phyloP scores from a whole-genome alignment of 2,113 vertebrate genomes.

The Cyprinodon tularosa region DNA sequence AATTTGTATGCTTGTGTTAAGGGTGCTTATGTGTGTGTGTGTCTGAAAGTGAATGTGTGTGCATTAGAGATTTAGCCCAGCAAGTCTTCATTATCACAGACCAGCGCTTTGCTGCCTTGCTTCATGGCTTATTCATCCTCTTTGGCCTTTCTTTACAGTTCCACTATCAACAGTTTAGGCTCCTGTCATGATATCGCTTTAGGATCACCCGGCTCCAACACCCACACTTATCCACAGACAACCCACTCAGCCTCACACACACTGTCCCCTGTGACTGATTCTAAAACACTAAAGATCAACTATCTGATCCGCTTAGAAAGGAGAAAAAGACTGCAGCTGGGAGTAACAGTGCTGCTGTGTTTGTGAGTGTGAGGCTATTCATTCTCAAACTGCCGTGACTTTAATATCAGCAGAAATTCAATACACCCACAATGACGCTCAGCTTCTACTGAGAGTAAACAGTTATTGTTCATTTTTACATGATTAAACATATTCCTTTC shows the following conservation, averaged over 20 bases:
- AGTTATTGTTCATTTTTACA: background rate
- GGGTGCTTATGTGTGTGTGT: slow-evolving; percentile 20
- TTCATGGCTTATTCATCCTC: slow-evolving; percentile 60
- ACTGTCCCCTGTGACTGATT: slow-evolving; percentile 41
- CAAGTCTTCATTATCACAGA: slow-evolving; percentile 57
- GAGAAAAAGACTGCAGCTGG: background rate
- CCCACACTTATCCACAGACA: slow-evolving; percentile 32
- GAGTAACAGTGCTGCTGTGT: background rate
- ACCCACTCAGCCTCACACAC: slow-evolving; percentile 29
- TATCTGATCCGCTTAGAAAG: slow-evolving; percentile 41
- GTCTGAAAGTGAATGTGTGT: slow-evolving; percentile 14
- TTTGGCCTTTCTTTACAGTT: slow-evolving; percentile 45
- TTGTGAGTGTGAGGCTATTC: background rate
- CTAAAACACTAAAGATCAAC: slow-evolving; percentile 56
- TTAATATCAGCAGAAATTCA: background rate
- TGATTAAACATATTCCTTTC: background rate
- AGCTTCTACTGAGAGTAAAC: background rate
- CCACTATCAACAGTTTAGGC: slow-evolving; percentile 55
- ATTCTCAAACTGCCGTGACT: slow-evolving; percentile 11
- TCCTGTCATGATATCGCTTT: slow-evolving; percentile 45
- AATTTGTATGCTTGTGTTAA: slow-evolving; percentile 48
- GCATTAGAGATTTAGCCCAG: slow-evolving; percentile 47
- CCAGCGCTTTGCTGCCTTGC: slow-evolving; percentile 49
- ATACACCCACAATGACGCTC: background rate
- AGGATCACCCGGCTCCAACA: slow-evolving; percentile 40